Percentiles rank a stretch among this genome's conserved stretches.
These are phyloP conservation scores for Erebia epiphron DNA, from an alignment of 2,888 invertebrate species.

Conservation along the genomic window DNA sequence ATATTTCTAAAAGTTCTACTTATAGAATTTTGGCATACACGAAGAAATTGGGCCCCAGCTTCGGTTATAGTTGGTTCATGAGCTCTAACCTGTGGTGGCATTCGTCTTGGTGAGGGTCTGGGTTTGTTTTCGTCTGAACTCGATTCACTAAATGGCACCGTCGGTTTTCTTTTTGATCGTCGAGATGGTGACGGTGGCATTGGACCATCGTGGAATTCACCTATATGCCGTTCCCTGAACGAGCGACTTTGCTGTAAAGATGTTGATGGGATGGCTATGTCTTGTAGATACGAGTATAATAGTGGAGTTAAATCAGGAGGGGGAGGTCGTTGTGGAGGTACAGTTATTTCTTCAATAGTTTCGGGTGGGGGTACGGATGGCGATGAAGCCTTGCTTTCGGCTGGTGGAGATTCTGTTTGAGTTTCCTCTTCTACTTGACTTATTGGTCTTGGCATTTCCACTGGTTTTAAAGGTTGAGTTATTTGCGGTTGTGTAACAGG, in stretches of 20 bases:
- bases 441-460: constrained; percentile 53
- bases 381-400: constrained; percentile 42
- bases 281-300: constrained; percentile 80
- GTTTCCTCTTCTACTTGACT: constrained; percentile 69
- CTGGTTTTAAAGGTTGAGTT: constrained; percentile 42
- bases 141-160: constrained; percentile 71
- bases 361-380: constrained; percentile 47
- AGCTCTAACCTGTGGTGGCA: constrained; percentile 64
- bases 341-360: constrained; percentile 53
- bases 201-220: constrained; percentile 65
- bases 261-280: constrained; percentile 75
- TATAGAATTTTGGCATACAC: constrained; percentile 86
- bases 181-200: constrained; percentile 73
- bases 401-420: constrained; percentile 60
- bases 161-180: constrained; percentile 72
- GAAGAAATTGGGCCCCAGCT: constrained; percentile 86
- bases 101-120: constrained; percentile 67
- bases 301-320: constrained; percentile 75
- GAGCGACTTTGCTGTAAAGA: constrained; percentile 73
- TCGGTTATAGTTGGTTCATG: constrained; percentile 87
- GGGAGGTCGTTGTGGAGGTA: constrained; percentile 74
- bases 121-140: constrained; percentile 79
- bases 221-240: constrained; percentile 60
- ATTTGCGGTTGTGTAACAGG: constrained; percentile 32
- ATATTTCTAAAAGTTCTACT: constrained; percentile 86